Evolutionary conservation across 2,797 vertebrate species (phyloP).

Genomic region (Chaetodon trifasciatus): DNA sequence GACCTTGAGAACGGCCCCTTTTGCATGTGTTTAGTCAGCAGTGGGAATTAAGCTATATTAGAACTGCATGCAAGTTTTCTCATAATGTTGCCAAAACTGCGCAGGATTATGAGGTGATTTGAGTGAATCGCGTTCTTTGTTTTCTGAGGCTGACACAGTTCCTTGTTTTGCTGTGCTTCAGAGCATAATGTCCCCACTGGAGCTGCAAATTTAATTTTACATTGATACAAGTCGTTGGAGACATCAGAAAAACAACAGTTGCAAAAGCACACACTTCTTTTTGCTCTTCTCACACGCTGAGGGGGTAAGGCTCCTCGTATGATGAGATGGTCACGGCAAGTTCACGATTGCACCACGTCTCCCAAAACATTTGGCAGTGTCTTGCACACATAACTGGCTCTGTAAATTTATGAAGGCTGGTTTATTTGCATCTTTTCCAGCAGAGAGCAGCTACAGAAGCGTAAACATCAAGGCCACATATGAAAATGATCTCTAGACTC

Average conservation of each 20-base stretch:
- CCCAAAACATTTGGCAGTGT: background rate
- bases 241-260: background rate
- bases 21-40: background rate
- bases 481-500: slow-evolving; percentile 1
- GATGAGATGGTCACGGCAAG: background rate
- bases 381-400: background rate
- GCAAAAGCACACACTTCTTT: background rate
- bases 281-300: background rate
- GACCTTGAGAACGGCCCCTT: background rate
- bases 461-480: slow-evolving; percentile 6
- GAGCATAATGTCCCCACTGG: background rate
- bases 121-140: background rate
- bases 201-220: background rate
- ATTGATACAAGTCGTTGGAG: background rate
- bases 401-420: background rate
- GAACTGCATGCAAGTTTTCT: background rate
- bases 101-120: background rate
- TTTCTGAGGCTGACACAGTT: slow-evolving; percentile 1
- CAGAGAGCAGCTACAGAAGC: slow-evolving; percentile 3
- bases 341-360: background rate
- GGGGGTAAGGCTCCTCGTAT: background rate
- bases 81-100: background rate
- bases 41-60: background rate
- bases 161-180: background rate
- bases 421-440: slow-evolving; percentile 12